Conservation (phyloP, 2,797 vertebrate genomes). For the Danio aesculapii region DNA sequence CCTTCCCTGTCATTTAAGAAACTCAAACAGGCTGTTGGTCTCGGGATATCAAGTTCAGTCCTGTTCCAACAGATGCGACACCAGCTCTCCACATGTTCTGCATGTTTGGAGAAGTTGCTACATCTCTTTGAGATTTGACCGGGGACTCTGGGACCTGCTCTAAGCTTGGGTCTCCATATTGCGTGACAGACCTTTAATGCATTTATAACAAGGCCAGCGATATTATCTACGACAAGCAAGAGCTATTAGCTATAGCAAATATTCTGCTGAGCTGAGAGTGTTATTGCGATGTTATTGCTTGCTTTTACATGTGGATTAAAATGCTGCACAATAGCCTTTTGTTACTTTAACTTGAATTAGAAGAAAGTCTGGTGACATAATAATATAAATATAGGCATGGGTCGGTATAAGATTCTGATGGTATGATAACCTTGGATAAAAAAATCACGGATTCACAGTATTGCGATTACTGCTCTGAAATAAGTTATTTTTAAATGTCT, state of each 20-base stretch:
- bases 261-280: neutral
- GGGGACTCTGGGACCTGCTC: slow-evolving; percentile 55
- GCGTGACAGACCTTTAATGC: slow-evolving; percentile 53
- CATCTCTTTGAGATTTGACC: slow-evolving; percentile 57
- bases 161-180: slow-evolving; percentile 41
- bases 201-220: slow-evolving; percentile 58
- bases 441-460: too few relatives aligned
- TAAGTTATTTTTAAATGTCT: too few relatives aligned
- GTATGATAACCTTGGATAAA: too few relatives aligned
- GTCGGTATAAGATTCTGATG: too few relatives aligned
- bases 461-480: too few relatives aligned
- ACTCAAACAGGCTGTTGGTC: slow-evolving; percentile 23
- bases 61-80: slow-evolving; percentile 32
- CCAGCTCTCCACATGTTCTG: slow-evolving; percentile 20
- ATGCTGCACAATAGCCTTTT: neutral
- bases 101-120: slow-evolving; percentile 52
- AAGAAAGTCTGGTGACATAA: neutral
- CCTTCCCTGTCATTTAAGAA: neutral
- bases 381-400: neutral
- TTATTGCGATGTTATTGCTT: neutral
- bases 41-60: slow-evolving; percentile 4
- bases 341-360: neutral
- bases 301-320: slow-evolving; percentile 15
- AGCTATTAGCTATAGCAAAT: slow-evolving; percentile 25
- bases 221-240: slow-evolving; percentile 41